Percentiles rank a stretch among this genome's conserved stretches.
Evolutionary conservation across 2,797 vertebrate genomes (phyloP).

Genomic region (Myotis planiceps): DNA sequence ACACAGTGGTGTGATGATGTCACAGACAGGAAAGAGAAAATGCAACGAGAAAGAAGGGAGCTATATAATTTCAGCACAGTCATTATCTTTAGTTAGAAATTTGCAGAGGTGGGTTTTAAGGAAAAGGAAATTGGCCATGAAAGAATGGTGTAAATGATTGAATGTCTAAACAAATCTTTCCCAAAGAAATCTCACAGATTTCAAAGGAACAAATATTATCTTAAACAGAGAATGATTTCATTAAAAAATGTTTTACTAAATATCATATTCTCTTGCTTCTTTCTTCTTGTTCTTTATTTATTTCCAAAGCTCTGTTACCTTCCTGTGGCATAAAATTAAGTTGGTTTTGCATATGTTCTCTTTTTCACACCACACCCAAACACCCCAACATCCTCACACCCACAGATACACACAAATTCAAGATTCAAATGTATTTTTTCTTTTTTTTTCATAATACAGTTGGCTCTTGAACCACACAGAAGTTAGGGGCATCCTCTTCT

Average conservation of each 20-base stretch:
- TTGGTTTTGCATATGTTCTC: background rate
- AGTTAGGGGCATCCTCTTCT: background rate
- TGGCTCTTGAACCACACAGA: background rate
- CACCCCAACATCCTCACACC: background rate
- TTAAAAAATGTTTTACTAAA: background rate
- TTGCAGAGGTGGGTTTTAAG: conserved; percentile 11
- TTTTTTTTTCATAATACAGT: background rate
- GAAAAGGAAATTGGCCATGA: conserved; percentile 54
- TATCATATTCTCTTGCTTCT: background rate
- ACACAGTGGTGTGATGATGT: background rate
- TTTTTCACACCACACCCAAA: background rate
- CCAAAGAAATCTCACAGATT: background rate
- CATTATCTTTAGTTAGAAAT: conserved; percentile 44
- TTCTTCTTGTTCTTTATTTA: background rate
- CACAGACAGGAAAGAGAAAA: background rate
- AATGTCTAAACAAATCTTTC: conserved; percentile 8
- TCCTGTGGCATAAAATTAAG: background rate
- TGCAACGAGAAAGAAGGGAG: background rate
- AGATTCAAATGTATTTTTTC: background rate
- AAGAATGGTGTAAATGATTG: conserved; percentile 42
- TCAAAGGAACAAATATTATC: background rate
- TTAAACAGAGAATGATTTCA: conserved; percentile 38
- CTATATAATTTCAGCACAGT: background rate
- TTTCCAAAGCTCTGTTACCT: background rate
- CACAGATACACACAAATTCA: background rate